Evolutionary conservation across 2,113 vertebrate genomes (phyloP).

Genomic region (Paedocypris sp.): DNA sequence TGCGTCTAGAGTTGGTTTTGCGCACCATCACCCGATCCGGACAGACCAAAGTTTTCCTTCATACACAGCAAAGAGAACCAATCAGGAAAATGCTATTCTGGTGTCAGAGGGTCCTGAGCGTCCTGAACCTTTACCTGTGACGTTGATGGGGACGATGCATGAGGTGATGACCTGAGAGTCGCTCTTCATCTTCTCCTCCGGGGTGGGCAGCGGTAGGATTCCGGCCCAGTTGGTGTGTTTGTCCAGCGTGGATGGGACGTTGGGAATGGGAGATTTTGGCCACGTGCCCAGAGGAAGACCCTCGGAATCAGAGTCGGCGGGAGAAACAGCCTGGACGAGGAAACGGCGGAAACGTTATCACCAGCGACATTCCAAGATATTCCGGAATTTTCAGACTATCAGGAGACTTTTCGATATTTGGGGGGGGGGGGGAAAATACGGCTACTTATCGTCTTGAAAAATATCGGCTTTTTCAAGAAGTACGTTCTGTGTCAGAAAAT

Average conservation of each 20-base stretch:
- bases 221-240: constrained; percentile 98
- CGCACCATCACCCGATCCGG: not conserved
- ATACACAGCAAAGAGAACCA: too few species aligned
- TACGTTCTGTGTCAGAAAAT: too few species aligned
- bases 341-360: too few species aligned
- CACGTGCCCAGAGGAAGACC: constrained; percentile 80
- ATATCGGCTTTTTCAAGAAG: too few species aligned
- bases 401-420: too few species aligned
- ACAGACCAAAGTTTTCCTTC: constrained; percentile 6
- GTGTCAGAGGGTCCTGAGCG: too few species aligned
- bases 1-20: not conserved
- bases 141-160: constrained; percentile 95
- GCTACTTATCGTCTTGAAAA: too few species aligned
- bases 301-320: constrained; percentile 77
- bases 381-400: too few species aligned
- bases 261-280: constrained; percentile 85
- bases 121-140: constrained; percentile 90
- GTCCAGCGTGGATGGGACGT: constrained; percentile 93
- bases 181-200: constrained; percentile 93
- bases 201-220: constrained; percentile 90
- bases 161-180: constrained; percentile 86
- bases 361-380: not conserved
- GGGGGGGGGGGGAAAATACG: too few species aligned
- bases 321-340: constrained; percentile 66
- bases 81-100: too few species aligned